Percentiles rank a stretch among this genome's conserved stretches.
Conservation (phyloP, 2,888 invertebrate species). For the Ellobium chinense region DNA sequence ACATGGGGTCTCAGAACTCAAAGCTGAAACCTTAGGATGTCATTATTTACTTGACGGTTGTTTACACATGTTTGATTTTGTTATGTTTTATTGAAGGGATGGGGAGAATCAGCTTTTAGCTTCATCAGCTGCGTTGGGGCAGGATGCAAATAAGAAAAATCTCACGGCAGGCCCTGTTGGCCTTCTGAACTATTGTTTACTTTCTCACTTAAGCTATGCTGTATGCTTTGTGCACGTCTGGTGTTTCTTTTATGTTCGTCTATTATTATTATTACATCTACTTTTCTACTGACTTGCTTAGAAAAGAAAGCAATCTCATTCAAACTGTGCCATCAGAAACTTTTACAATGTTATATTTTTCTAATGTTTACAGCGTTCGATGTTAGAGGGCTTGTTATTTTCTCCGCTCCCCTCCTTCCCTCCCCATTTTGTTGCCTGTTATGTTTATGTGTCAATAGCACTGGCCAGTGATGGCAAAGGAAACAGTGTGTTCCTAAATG, state of each 20-base stretch:
- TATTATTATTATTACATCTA: neutral
- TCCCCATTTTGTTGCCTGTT: neutral
- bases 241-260: neutral
- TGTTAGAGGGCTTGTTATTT: neutral
- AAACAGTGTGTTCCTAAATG: neutral
- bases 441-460: neutral
- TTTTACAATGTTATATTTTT: constrained; percentile 13
- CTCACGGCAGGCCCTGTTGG: neutral
- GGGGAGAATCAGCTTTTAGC: no score
- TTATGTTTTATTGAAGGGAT: no score
- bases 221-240: no score
- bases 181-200: neutral
- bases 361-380: neutral
- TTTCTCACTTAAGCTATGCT: neutral
- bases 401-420: no score
- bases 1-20: no score
- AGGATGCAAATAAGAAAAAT: neutral
- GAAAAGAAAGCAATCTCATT: constrained; percentile 17
- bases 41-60: no score
- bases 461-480: neutral
- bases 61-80: no score
- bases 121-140: no score
- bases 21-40: no score
- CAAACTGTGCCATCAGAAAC: constrained; percentile 22
- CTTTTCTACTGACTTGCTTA: constrained; percentile 14